A percentile compares a stretch with the other conserved stretches of the same genome.
These are phyloP conservation scores for Geococcyx californianus DNA, from an alignment of 2,113 vertebrate genomes.

Conservation along the genomic window DNA sequence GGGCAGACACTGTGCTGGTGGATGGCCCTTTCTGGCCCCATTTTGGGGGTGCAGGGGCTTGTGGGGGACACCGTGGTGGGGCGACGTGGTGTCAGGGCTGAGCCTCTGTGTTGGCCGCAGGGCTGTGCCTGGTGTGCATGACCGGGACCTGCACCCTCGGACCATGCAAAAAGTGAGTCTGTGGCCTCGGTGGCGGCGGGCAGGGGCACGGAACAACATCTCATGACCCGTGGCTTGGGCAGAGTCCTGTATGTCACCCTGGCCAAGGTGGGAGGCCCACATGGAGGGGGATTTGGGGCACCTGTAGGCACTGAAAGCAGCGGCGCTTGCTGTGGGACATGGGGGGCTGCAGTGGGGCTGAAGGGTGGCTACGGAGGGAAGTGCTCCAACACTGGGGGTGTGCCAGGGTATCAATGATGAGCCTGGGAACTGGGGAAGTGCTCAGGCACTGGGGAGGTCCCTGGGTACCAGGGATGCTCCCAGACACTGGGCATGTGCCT, in stretches of 20 bases:
- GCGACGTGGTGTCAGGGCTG: neutral
- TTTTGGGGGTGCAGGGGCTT: neutral
- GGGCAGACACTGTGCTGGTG: rapidly evolving
- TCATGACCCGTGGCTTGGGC: rapidly evolving
- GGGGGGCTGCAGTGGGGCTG: neutral
- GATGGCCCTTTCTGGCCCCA: rapidly evolving
- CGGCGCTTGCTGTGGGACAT: neutral
- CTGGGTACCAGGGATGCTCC: neutral
- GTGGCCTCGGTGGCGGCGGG: rapidly evolving
- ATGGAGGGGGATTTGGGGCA: neutral
- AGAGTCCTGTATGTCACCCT: neutral
- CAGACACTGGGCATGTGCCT: neutral
- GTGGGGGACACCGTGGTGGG: rapidly evolving
- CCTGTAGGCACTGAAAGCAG: too few species aligned
- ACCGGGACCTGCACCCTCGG: conserved; percentile 74
- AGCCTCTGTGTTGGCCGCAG: conserved; percentile 60
- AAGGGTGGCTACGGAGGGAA: neutral
- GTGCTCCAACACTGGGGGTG: neutral
- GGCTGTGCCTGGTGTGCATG: conserved; percentile 89
- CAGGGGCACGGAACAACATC: neutral
- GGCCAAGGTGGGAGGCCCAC: neutral
- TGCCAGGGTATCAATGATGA: too few species aligned
- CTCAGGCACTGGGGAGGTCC: too few species aligned
- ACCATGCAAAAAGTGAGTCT: conserved; percentile 81
- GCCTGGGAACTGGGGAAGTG: too few species aligned